Base-by-base conservation (phyloP, 2,888 invertebrate genomes). In the Antheraea yamamai region DNA sequence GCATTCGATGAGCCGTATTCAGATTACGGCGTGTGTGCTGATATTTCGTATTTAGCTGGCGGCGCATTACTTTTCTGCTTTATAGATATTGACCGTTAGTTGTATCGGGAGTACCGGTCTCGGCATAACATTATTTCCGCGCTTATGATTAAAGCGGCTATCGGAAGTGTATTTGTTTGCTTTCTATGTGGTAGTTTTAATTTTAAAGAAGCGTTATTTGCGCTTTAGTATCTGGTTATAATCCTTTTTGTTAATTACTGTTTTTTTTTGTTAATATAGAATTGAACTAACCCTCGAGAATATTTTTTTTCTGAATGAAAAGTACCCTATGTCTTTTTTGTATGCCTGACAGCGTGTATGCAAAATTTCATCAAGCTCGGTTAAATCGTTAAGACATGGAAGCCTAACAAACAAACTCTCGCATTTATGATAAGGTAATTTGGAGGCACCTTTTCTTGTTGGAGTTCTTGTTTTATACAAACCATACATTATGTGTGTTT, bases 21-120 rank as follows among this genome's bases (percentile, higher is more conserved):
- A 76, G 73, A 75, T 72, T 76, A 75, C 75, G 77, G 64, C 73
- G 75, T 74, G 78, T 74, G 72, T 71, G 75, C 39, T 75, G 70
- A 75, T 72, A 75, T 75, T 76, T 78, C 47, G 61, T 58, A 70
- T 73, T 79, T 80, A 76, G 78, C 79, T 77, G 76, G 76, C 79
- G 78, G 76, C 75, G 78, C 78, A 78, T 81, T 80, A 78, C 74
- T 80, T 83, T 83, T 83, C 81, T 81, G 82, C 81, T 82, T 81
- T 80, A 82, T 83, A 81, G 78, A 75, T 30, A 30, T 78, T 75
- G 71, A 81, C 81, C 81, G 80, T 82, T 83, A 82, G 76, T 78
- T 77, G 74, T 79, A 71, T 47, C 14, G 16, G 7, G 58, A 61
- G 47, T 47, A 58, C 35, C 35, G 55, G 76, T 77, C 76, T 77